Conservation (phyloP, 2,888 invertebrate genomes). For the Tenthredo notha region DNA sequence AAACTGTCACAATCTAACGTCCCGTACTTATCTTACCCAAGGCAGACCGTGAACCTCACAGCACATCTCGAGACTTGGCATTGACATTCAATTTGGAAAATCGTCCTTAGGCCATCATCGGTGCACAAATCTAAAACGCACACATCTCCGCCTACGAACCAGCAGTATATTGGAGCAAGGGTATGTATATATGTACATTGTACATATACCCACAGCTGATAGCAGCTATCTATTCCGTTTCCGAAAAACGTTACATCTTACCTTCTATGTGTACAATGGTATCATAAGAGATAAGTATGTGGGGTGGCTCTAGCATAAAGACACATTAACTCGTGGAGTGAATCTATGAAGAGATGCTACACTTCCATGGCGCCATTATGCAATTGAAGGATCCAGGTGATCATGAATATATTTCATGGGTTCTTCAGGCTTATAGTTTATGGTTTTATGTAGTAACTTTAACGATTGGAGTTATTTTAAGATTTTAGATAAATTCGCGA, state of each 20-base stretch:
- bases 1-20: conserved; percentile 31
- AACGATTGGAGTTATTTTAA: neutral
- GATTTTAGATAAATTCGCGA: neutral
- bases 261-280: neutral
- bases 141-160: neutral
- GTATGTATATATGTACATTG: neutral
- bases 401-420: conserved; percentile 5
- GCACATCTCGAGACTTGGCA: conserved; percentile 30
- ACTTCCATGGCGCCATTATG: neutral
- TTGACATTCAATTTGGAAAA: conserved; percentile 48
- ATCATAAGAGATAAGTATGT: neutral
- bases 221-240: conserved; percentile 31
- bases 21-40: conserved; percentile 35
- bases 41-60: neutral
- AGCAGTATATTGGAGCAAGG: neutral
- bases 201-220: neutral
- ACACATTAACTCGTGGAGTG: neutral
- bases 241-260: conserved; percentile 40
- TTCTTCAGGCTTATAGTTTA: neutral
- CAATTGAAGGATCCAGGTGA: neutral
- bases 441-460: neutral
- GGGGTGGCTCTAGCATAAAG: neutral
- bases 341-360: neutral
- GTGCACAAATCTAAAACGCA: neutral
- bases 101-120: neutral